Conservation (phyloP, 1,140 invertebrate species). For the Coelopa frigida region DNA sequence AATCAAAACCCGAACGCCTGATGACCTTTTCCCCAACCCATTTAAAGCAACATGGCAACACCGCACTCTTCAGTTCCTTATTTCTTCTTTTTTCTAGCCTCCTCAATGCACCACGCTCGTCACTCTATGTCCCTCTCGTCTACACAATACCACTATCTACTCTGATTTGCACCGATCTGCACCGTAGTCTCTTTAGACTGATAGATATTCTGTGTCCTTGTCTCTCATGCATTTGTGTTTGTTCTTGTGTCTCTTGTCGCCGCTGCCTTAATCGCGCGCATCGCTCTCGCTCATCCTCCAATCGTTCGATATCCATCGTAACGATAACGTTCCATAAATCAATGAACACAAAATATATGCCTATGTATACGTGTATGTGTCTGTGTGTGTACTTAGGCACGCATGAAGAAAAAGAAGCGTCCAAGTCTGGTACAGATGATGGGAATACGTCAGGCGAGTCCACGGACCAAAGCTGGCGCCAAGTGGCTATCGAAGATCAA, state of each 20-base stretch:
- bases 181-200: too few species aligned
- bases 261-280: too few species aligned
- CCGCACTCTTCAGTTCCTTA: not conserved
- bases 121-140: too few species aligned
- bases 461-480: constrained; percentile 71
- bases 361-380: constrained; percentile 17
- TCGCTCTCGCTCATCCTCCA: too few species aligned
- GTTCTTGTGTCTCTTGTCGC: constrained; percentile 14
- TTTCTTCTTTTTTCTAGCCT: too few species aligned
- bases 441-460: constrained; percentile 65
- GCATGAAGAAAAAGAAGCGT: constrained; percentile 63
- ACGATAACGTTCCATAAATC: too few species aligned
- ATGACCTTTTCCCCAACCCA: constrained; percentile 44
- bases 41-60: constrained; percentile 45
- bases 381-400: constrained; percentile 44
- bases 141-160: too few species aligned
- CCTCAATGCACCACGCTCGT: constrained; percentile 3
- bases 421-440: constrained; percentile 76
- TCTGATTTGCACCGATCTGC: too few species aligned
- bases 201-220: too few species aligned
- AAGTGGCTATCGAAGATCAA: constrained; percentile 81
- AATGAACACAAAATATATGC: too few species aligned
- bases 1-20: not conserved
- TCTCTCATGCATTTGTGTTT: too few species aligned
- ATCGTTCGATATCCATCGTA: too few species aligned